A percentile compares a stretch with the other conserved stretches of the same genome.
Conservation (phyloP, 2,113 vertebrate species). For the Cheilinus undulatus region DNA sequence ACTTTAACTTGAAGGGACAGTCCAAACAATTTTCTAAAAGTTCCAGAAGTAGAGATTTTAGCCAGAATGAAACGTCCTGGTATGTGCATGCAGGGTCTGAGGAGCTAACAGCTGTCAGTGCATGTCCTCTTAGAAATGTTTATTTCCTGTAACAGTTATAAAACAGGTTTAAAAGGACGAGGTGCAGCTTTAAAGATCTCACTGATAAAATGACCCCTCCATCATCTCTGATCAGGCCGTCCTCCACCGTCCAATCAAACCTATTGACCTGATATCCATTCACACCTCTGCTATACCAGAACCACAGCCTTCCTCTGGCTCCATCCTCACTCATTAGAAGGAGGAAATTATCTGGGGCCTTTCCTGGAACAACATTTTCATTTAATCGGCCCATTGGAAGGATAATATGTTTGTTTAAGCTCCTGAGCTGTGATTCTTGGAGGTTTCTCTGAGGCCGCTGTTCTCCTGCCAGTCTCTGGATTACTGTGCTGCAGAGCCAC, state of each 20-base stretch:
- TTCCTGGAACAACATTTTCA: constrained; percentile 38
- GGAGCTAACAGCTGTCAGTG: too few species aligned
- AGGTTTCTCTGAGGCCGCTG: constrained; percentile 32
- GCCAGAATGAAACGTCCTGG: too few species aligned
- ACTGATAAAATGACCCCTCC: background rate
- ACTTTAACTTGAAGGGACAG: too few species aligned
- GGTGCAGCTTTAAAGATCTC: too few species aligned
- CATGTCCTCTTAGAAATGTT: constrained; percentile 8
- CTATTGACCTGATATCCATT: too few species aligned
- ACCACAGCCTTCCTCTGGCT: background rate
- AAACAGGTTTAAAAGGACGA: background rate
- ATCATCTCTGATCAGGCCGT: background rate
- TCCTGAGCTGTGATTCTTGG: constrained; percentile 36
- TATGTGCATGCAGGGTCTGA: too few species aligned
- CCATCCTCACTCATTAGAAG: background rate
- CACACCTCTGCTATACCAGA: background rate
- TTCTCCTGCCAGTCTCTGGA: constrained; percentile 35
- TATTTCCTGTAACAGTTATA: background rate
- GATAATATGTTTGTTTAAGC: constrained; percentile 32
- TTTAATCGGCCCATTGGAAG: constrained; percentile 27
- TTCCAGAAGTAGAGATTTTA: too few species aligned
- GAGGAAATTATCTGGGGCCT: constrained; percentile 11
- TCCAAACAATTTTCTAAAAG: too few species aligned
- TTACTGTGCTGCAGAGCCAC: constrained; percentile 31
- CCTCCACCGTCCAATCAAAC: background rate